Evolutionary conservation across 2,888 invertebrate species (phyloP), one percentile per base, ranked within the genome.

Genomic region (Saturnia japonica): DNA sequence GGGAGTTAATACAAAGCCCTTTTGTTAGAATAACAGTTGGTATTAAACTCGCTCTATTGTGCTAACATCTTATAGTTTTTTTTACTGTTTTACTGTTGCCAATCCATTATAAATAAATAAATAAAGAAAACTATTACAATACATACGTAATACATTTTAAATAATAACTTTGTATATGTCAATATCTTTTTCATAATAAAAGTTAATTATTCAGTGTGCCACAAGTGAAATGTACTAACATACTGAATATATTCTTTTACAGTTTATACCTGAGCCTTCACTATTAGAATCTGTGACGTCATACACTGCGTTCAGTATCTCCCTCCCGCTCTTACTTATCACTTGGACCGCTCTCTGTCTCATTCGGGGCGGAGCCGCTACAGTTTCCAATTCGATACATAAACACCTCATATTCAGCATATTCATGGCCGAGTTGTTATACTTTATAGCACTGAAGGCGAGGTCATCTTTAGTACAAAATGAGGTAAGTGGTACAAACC

Each of bases 351-450:
- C 98, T 28, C 93, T 99, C 69, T 97, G 97, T 57, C 90, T 97
- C 66, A 96, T 99, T 78, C 95, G 98, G 9, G 98, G 98, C 1
- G 96, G 97, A 22, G 93, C 95, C 0, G 96, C 97, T 72, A 98
- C 98, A 0, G 99, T 99, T 80, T 98, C 98, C 67, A 99, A 99
- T 89, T 97, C 97, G 28, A 99, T 99, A 75, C 97, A 98, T 84
- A 98, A 98, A 84, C 99, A 99, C 86, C 95, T 99, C 12, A 96
- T 99, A n/a, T 95, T 98, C 74, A 97, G 97, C 82, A 96, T 99
- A 34, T 97, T 99, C 83, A 94, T 97, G 79, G 97, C 97, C 0
- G 97, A 99, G 85, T 87, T 98, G 42, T 90, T 99, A 43, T 99
- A 98, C 87, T 95, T 99, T 68, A 94, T 98, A 19, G 98, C 98